Conservation (phyloP, 1,140 invertebrate genomes). For the Pinna nobilis region DNA sequence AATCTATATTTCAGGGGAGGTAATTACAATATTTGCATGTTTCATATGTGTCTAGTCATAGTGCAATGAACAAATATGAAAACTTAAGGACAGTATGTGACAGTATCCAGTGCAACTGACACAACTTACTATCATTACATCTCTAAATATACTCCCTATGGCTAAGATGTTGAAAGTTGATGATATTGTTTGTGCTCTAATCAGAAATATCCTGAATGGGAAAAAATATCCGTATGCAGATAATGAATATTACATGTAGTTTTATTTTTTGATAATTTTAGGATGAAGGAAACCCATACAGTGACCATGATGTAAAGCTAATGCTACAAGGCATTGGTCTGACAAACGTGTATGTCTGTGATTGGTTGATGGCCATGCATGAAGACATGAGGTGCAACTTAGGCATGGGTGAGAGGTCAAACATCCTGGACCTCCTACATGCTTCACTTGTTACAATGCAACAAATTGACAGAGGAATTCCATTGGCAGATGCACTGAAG, state of each 20-base stretch:
- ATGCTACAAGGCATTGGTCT: conserved; percentile 62
- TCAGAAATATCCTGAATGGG: too few species aligned
- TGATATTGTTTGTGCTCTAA: too few species aligned
- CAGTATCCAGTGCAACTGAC: too few species aligned
- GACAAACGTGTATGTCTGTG: conserved; percentile 46
- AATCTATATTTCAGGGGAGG: conserved; percentile 82
- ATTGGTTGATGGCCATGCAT: conserved; percentile 64
- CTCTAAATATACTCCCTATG: too few species aligned
- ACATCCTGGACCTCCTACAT: conserved; percentile 78
- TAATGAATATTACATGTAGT: not conserved
- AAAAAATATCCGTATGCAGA: too few species aligned
- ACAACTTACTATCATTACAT: too few species aligned
- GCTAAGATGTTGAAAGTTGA: too few species aligned
- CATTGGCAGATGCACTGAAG: conserved; percentile 76
- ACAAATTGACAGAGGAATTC: conserved; percentile 79
- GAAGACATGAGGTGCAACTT: conserved; percentile 48
- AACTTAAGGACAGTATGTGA: too few species aligned
- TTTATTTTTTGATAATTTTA: conserved; percentile 30
- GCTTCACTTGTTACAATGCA: conserved; percentile 80
- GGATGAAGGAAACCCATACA: conserved; percentile 59
- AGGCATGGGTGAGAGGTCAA: conserved; percentile 60
- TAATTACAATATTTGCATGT: conserved; percentile 19
- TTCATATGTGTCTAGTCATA: not conserved
- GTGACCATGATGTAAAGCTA: conserved; percentile 49
- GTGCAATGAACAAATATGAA: not conserved